phyloP scores from a whole-genome alignment of 2,113 vertebrate genomes.

The Nannobrachium achirus region DNA sequence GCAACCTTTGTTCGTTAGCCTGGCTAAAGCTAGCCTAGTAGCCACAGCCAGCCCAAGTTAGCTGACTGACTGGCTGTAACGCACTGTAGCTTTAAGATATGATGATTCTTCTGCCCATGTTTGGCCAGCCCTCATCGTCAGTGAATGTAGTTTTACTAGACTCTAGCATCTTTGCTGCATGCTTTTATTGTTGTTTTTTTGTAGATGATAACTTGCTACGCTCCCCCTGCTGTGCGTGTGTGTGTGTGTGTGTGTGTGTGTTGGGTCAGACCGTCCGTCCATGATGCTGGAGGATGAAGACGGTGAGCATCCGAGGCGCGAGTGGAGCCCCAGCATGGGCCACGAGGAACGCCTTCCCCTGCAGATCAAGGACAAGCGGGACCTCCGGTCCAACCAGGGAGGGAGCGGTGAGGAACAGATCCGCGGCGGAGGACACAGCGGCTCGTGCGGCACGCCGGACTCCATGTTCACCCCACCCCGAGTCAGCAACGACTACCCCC shows the following conservation, averaged over 20 bases:
- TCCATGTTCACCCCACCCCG: slow-evolving; percentile 71
- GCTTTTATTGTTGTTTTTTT: background rate
- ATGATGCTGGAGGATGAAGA: slow-evolving; percentile 75
- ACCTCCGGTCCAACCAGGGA: slow-evolving; percentile 60
- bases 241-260: slow-evolving; percentile 18
- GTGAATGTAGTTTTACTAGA: background rate
- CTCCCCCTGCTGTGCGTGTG: slow-evolving; percentile 5
- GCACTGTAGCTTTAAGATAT: background rate
- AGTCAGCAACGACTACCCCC: slow-evolving; percentile 68
- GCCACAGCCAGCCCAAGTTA: background rate
- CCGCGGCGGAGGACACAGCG: slow-evolving; percentile 48
- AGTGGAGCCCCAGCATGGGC: slow-evolving; percentile 79
- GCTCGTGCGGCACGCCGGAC: slow-evolving; percentile 68
- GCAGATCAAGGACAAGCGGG: slow-evolving; percentile 75
- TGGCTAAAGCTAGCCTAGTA: slow-evolving; percentile 32
- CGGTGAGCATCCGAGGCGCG: slow-evolving; percentile 70
- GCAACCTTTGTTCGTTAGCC: slow-evolving; percentile 79
- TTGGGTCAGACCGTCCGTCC: slow-evolving; percentile 67
- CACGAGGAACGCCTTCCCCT: slow-evolving; percentile 75
- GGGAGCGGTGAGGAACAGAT: slow-evolving; percentile 60
- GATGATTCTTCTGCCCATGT: background rate
- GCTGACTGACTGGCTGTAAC: background rate
- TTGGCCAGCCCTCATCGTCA: background rate
- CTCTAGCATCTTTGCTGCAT: background rate
- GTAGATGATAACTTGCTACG: background rate